Evolutionary conservation across 1,140 invertebrate genomes (phyloP).

Genomic region (Drosophila auraria): DNA sequence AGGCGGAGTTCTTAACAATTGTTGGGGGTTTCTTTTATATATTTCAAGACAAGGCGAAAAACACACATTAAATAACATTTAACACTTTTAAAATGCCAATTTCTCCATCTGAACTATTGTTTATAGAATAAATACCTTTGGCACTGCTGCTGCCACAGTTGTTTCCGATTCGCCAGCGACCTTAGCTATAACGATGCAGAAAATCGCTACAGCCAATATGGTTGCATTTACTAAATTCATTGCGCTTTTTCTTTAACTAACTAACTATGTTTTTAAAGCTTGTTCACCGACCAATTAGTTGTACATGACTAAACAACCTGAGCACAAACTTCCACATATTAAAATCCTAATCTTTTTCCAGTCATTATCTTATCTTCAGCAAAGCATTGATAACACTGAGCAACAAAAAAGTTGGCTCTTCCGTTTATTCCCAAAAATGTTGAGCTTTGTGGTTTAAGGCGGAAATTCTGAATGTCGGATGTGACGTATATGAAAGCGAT

Average conservation of each 20-base stretch:
- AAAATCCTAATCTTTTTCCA: conserved; percentile 35
- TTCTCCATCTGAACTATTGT: too few species aligned
- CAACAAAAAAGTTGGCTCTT: conserved; percentile 2
- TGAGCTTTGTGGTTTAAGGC: not conserved
- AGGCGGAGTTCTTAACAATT: not conserved
- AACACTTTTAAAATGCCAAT: too few species aligned
- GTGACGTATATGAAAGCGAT: too few species aligned
- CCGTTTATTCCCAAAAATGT: not conserved
- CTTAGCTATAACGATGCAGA: not conserved
- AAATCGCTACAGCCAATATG: conserved; percentile 7
- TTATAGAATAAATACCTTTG: conserved; percentile 18
- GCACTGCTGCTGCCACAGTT: not conserved
- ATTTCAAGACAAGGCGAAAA: not conserved
- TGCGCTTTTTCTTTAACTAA: not conserved
- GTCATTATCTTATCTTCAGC: conserved; percentile 30
- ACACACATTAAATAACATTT: not conserved
- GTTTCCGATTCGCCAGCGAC: conserved; percentile 3
- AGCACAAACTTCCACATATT: conserved; percentile 1
- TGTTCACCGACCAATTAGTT: conserved; percentile 37
- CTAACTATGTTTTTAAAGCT: conserved; percentile 1
- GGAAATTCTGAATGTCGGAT: not conserved
- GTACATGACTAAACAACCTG: conserved; percentile 36
- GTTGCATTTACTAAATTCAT: conserved; percentile 12
- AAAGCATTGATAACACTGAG: conserved; percentile 22
- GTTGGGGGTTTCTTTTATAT: not conserved